Evolutionary conservation across 2,888 invertebrate species (phyloP).

Genomic region (Tinea pellionella): DNA sequence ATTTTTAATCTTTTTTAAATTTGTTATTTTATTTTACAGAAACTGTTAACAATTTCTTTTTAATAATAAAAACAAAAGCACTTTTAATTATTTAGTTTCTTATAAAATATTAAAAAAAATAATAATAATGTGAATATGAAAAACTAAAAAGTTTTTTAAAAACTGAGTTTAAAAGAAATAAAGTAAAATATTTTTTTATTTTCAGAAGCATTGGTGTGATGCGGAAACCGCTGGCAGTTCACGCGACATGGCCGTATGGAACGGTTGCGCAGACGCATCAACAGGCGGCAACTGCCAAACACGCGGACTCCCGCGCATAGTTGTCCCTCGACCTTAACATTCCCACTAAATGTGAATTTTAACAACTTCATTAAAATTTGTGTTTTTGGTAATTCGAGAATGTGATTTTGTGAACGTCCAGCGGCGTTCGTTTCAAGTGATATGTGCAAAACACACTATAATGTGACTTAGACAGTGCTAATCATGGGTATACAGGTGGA

Average conservation of each 20-base stretch:
- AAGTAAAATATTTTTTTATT: neutral
- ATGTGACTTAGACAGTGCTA: neutral
- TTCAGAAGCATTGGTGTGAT: neutral
- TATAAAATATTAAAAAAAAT: too few relatives aligned
- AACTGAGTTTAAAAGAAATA: too few relatives aligned
- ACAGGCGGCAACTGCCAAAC: neutral
- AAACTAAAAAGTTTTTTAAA: too few relatives aligned
- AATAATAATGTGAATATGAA: too few relatives aligned
- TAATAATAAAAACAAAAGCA: too few relatives aligned
- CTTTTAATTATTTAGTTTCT: too few relatives aligned
- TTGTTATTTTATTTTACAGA: too few relatives aligned
- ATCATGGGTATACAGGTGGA: conserved; percentile 63
- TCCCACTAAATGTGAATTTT: neutral
- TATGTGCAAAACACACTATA: neutral
- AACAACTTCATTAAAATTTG: neutral
- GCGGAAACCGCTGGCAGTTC: neutral
- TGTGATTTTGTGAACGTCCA: neutral
- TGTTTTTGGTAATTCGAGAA: neutral
- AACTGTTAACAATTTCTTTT: too few relatives aligned
- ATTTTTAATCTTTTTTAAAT: too few relatives aligned
- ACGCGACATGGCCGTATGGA: neutral
- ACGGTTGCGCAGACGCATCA: conserved; percentile 1
- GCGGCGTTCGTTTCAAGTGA: neutral
- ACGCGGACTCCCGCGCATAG: neutral
- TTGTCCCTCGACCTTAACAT: neutral